Evolutionary conservation across 2,888 invertebrate species (phyloP).

Genomic region (Nomada goodeniana): DNA sequence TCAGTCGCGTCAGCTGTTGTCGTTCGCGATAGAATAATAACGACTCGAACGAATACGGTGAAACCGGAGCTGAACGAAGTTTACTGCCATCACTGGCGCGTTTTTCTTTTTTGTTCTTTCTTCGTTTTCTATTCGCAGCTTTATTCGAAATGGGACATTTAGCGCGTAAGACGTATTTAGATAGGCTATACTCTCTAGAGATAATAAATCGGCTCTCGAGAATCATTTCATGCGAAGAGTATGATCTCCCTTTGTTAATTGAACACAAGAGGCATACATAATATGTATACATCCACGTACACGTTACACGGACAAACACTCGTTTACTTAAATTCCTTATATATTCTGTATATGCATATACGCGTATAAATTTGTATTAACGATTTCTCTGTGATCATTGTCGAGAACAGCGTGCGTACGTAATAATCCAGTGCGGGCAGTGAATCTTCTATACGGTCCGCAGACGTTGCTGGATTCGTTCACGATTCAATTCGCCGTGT

Average conservation of each 20-base stretch:
- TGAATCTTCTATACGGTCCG: conserved; percentile 46
- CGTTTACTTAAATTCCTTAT: conserved; percentile 49
- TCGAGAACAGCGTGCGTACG: conserved; percentile 26
- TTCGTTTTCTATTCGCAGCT: conserved; percentile 51
- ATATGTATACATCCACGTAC: not conserved
- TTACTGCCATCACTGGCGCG: conserved; percentile 69
- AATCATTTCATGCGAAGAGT: conserved; percentile 49
- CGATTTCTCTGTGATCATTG: conserved; percentile 51
- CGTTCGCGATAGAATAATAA: conserved; percentile 26
- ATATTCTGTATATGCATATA: conserved; percentile 21
- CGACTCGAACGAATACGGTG: conserved; percentile 26
- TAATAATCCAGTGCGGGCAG: conserved; percentile 56
- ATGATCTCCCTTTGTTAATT: conserved; percentile 33
- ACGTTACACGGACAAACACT: conserved; percentile 12
- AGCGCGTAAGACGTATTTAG: conserved; percentile 59
- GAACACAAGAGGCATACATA: not conserved
- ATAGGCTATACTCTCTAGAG: conserved; percentile 49
- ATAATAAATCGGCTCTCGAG: conserved; percentile 47
- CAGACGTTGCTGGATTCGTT: conserved; percentile 32
- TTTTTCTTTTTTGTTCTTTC: conserved; percentile 21
- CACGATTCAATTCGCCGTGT: conserved; percentile 20
- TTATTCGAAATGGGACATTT: conserved; percentile 45
- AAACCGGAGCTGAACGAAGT: conserved; percentile 55
- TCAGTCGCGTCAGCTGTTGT: conserved; percentile 44
- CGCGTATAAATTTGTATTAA: conserved; percentile 41